Evolutionary conservation across 2,888 invertebrate species (phyloP), one percentile per base, ranked within the genome.

Genomic region (Hypomecis punctinalis): DNA sequence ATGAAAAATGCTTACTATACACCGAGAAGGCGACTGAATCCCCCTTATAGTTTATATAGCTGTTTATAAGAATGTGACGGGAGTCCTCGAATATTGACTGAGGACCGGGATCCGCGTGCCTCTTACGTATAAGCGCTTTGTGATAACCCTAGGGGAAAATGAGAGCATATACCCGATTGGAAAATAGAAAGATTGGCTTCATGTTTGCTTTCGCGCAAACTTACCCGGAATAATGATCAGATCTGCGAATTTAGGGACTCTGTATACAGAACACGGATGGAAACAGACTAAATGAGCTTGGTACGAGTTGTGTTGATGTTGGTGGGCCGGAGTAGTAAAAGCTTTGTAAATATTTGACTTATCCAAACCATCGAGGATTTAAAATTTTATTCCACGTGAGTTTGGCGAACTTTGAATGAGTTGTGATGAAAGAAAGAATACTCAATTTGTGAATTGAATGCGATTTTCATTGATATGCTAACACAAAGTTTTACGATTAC

Each of bases 81-180:
- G 47, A 55, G 51, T 61, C 55, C 67, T 61, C 55, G 67, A 67
- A 68, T 72, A 68, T 68, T 68, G 68, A 63, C 67, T 67, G 47
- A 49, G 61, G 49, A 61, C 63, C 60, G 58, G 59, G 56, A 60
- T 59, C 61, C 62, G 65, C 63, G 59, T 66, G 42, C 46, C 53
- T 43, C 57, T 57, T 47, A 61, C 59, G 33, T 40, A 64, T 64
- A 69, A 68, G 66, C 66, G 59, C 63, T 68, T 68, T 63, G 66
- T 61, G 59, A 66, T 66, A 66, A 63, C 56, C 68, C 66, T 40
- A 23, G 42, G 56, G 54, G 42, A 62, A 64, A 67, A 70, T 57
- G 60, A 63, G 66, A 68, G 11, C 51, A 46, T 11, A 57, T 58
- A 58, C 49, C 45, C 45, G 9, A 42, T 46, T 61, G 42, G 65